A percentile compares a stretch with the other conserved stretches of the same genome.
These are phyloP conservation scores for Augiades crinisus DNA, from an alignment of 2,888 invertebrate species.

Conservation along the genomic window DNA sequence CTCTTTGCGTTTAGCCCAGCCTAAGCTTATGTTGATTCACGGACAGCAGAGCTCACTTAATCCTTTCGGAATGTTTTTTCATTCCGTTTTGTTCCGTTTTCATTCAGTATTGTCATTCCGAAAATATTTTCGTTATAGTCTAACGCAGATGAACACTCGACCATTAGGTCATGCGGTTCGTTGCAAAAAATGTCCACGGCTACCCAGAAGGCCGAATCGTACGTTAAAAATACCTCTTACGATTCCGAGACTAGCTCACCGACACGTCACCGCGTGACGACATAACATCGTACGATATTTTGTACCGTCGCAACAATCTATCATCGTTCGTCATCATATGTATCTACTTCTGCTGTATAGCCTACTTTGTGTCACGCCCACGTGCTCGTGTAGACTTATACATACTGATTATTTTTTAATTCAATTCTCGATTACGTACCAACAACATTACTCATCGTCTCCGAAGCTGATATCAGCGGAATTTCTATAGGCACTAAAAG, in stretches of 20 bases:
- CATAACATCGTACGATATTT: constrained; percentile 67
- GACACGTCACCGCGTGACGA: constrained; percentile 46
- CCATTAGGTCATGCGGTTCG: neutral
- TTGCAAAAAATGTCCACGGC: neutral
- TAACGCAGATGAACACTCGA: no score
- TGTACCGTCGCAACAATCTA: constrained; percentile 38
- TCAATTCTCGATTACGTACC: constrained; percentile 7
- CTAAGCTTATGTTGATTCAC: no score
- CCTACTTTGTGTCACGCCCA: constrained; percentile 21
- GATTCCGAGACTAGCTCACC: neutral
- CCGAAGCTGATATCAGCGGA: constrained; percentile 9
- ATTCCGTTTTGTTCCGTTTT: no score
- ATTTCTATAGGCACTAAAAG: constrained; percentile 7
- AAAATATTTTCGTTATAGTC: no score
- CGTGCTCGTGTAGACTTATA: no score
- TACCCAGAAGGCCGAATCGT: constrained; percentile 2
- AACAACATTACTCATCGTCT: constrained; percentile 14
- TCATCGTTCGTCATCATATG: constrained; percentile 24
- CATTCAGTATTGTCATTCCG: no score
- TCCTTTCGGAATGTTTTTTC: no score
- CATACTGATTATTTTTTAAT: constrained; percentile 1
- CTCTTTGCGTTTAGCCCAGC: no score
- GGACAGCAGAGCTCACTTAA: no score
- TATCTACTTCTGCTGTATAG: constrained; percentile 36
- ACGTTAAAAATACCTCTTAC: constrained; percentile 3